Evolutionary conservation across 2,113 vertebrate species (phyloP).

Genomic region (Polypterus senegalus): DNA sequence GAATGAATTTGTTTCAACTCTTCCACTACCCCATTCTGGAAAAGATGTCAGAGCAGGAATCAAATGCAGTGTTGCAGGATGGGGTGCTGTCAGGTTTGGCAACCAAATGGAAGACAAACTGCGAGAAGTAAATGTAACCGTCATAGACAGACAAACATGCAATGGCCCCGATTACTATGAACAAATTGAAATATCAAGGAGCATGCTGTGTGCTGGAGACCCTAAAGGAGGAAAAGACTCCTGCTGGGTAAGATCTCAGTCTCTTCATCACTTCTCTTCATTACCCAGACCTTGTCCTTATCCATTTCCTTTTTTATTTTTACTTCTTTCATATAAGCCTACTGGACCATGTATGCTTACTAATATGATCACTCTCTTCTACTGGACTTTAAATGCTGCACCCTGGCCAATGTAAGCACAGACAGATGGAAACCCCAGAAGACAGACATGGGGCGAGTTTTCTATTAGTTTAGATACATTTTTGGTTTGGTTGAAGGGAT

Average conservation of each 20-base stretch:
- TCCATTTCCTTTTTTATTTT: too few species aligned
- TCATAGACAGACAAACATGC: slow-evolving; percentile 38
- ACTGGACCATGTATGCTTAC: too few species aligned
- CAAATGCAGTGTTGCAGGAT: slow-evolving; percentile 40
- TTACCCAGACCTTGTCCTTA: too few species aligned
- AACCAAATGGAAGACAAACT: rapidly evolving
- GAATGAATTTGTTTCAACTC: slow-evolving; percentile 21
- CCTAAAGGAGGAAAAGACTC: slow-evolving; percentile 26
- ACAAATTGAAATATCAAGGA: slow-evolving; percentile 25
- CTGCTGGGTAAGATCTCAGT: slow-evolving; percentile 34
- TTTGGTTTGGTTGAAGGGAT: too few species aligned
- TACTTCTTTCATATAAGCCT: too few species aligned
- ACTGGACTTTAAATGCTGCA: too few species aligned
- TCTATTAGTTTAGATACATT: too few species aligned
- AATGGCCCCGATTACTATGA: slow-evolving; percentile 29
- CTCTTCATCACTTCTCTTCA: neutral
- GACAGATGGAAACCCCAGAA: too few species aligned
- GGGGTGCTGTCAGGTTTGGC: rapidly evolving
- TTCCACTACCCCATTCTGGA: slow-evolving; percentile 24
- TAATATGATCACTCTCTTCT: too few species aligned
- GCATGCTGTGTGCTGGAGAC: slow-evolving; percentile 49
- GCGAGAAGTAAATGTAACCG: slow-evolving; percentile 43
- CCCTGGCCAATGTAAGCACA: too few species aligned
- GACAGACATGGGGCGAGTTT: too few species aligned
- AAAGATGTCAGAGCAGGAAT: slow-evolving; percentile 29